Evolutionary conservation across 2,113 vertebrate species (phyloP).

Genomic region (Hemiscyllium ocellatum): DNA sequence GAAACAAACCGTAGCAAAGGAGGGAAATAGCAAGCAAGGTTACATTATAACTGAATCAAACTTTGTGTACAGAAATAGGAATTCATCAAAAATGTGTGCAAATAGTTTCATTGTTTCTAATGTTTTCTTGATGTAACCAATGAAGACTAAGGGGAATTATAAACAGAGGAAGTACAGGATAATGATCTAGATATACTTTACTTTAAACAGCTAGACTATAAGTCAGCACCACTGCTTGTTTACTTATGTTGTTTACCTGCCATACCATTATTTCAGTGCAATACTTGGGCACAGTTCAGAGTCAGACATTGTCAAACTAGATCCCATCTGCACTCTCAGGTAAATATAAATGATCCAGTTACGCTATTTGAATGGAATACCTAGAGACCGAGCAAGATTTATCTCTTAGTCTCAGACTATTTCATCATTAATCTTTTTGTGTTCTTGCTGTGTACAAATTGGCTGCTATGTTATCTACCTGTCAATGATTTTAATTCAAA

Average conservation of each 20-base stretch:
- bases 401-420: neutral
- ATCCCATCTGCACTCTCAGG: neutral
- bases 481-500: neutral
- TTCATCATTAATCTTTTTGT: neutral
- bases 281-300: neutral
- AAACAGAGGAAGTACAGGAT: constrained; percentile 16
- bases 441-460: neutral
- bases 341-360: neutral
- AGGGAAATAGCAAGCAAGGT: neutral
- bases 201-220: neutral
- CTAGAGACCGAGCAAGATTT: neutral
- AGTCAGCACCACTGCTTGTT: neutral
- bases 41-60: constrained; percentile 10
- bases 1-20: constrained; percentile 6
- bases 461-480: neutral
- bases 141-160: neutral
- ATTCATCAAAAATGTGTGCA: neutral
- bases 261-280: neutral
- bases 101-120: neutral
- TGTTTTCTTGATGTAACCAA: neutral
- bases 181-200: neutral
- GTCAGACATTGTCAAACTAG: neutral
- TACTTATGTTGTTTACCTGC: neutral
- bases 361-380: neutral
- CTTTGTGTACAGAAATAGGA: neutral